Percentiles rank a stretch among this genome's conserved stretches.
These are phyloP conservation scores for Takifugu rubripes DNA, from an alignment of 2,797 vertebrate species.

Conservation along the genomic window DNA sequence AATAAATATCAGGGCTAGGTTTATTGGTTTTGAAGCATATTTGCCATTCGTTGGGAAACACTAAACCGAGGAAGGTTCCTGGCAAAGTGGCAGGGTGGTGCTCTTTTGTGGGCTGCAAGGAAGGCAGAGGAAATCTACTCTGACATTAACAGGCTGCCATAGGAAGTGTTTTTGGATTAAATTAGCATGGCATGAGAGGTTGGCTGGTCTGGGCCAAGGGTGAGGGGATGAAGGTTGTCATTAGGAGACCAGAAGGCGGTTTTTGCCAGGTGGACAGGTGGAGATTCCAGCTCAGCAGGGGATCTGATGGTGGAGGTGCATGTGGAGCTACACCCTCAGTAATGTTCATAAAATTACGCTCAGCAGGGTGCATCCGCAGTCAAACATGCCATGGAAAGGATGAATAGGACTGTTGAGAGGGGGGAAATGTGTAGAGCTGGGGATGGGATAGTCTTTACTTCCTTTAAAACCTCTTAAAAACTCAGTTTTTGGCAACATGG, in stretches of 20 bases:
- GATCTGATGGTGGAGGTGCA: slow-evolving; percentile 29
- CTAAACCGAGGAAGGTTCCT: slow-evolving; percentile 77
- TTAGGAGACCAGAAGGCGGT: slow-evolving; percentile 13
- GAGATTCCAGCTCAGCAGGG: slow-evolving; percentile 37
- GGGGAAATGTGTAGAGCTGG: slow-evolving; percentile 36
- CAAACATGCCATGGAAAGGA: slow-evolving; percentile 60
- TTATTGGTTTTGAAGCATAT: slow-evolving; percentile 83
- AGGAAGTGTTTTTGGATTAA: slow-evolving; percentile 84
- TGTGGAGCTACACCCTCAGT: slow-evolving; percentile 43
- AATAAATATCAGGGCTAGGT: slow-evolving; percentile 79
- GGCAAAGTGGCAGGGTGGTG: slow-evolving; percentile 79
- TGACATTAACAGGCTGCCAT: slow-evolving; percentile 83
- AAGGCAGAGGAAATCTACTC: slow-evolving; percentile 77
- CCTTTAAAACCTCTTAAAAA: slow-evolving; percentile 45
- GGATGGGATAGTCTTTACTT: slow-evolving; percentile 43
- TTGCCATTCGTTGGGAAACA: slow-evolving; percentile 78
- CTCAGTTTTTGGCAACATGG: slow-evolving; percentile 31
- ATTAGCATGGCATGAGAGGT: slow-evolving; percentile 70
- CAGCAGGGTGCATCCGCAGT: slow-evolving; percentile 46
- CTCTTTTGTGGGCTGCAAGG: slow-evolving; percentile 76
- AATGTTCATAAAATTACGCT: slow-evolving; percentile 44
- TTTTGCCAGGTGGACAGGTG: slow-evolving; percentile 14
- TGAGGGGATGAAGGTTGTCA: slow-evolving; percentile 31
- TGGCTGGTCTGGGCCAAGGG: slow-evolving; percentile 36
- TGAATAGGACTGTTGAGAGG: slow-evolving; percentile 42